These are phyloP conservation scores for Cynocephalus volans DNA, from an alignment of 2,113 vertebrate genomes.

Conservation along the genomic window DNA sequence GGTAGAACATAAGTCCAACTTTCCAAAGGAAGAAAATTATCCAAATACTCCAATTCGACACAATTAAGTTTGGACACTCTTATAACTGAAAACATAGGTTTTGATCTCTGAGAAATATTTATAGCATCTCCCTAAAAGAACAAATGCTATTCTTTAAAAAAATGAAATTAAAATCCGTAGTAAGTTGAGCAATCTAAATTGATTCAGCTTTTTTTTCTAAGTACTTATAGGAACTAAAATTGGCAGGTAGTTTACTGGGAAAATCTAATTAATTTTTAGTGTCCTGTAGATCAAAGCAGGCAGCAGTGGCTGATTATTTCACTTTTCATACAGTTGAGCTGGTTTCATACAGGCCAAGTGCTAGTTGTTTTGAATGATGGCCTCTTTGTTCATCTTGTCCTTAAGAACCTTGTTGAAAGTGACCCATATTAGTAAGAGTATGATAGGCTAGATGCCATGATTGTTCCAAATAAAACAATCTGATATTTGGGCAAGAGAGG, in stretches of 20 bases:
- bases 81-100: not conserved
- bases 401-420: not conserved
- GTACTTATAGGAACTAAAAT: not conserved
- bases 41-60: not conserved
- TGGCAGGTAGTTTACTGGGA: not conserved
- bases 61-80: not conserved
- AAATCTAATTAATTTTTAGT: not conserved
- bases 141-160: not conserved
- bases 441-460: not conserved
- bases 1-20: not conserved
- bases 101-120: not conserved
- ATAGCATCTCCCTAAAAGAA: slow-evolving; percentile 23
- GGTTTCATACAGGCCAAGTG: not conserved
- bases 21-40: not conserved
- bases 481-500: not conserved
- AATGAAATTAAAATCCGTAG: not conserved
- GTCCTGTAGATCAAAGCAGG: not conserved
- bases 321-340: not conserved
- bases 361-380: not conserved
- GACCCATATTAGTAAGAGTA: not conserved
- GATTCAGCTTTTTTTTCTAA: not conserved
- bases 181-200: not conserved
- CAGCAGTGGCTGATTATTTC: not conserved
- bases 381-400: not conserved
- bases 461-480: not conserved